A percentile compares a stretch with the other conserved stretches of the same genome.
Evolutionary conservation across 2,888 invertebrate species (phyloP).

Genomic region (Pollenia angustigena): DNA sequence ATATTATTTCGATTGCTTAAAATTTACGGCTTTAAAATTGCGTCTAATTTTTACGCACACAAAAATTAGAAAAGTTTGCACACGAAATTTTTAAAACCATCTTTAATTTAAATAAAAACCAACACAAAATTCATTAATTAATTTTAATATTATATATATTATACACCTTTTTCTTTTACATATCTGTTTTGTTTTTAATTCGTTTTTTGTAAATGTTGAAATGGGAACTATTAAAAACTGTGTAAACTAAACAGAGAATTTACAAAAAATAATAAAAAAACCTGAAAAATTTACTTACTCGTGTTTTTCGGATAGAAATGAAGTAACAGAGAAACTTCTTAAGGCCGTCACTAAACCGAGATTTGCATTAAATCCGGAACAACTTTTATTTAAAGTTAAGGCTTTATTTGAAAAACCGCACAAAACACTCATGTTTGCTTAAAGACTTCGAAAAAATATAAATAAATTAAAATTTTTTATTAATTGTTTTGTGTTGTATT

Average conservation of each 20-base stretch:
- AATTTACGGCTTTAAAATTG: not conserved
- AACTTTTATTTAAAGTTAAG: constrained; percentile 50
- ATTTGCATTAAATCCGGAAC: constrained; percentile 50
- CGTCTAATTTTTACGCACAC: not conserved
- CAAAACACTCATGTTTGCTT: constrained; percentile 69
- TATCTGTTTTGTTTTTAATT: too few relatives aligned
- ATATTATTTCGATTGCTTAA: not conserved
- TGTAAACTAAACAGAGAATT: not conserved
- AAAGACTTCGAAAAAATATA: not conserved
- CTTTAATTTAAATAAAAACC: not conserved
- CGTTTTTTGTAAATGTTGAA: not conserved
- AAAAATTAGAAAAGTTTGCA: not conserved
- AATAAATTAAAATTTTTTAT: not conserved
- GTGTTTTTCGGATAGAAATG: constrained; percentile 74
- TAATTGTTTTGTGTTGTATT: not conserved
- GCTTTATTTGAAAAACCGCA: constrained; percentile 70
- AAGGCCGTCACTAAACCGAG: constrained; percentile 30
- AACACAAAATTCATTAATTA: too few relatives aligned
- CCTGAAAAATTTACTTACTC: constrained; percentile 73
- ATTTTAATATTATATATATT: too few relatives aligned
- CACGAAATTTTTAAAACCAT: not conserved
- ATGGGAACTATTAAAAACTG: not conserved
- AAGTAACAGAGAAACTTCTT: constrained; percentile 75
- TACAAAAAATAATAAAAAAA: not conserved
- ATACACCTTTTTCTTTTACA: too few relatives aligned